Conservation (phyloP, 2,797 vertebrate genomes). For the Psittacula echo region DNA sequence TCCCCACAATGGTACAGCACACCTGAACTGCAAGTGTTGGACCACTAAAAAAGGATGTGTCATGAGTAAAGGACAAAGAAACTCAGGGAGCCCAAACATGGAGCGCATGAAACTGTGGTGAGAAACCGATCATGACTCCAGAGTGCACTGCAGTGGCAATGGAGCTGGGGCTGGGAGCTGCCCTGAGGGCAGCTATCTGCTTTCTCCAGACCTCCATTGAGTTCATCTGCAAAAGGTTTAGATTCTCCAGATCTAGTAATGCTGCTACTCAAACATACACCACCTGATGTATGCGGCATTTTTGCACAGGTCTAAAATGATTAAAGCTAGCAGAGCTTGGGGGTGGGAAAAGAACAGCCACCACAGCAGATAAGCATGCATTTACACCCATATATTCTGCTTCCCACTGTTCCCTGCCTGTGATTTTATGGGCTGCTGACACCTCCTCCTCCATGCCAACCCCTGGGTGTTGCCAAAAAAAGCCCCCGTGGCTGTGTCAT, state of each 20-base stretch:
- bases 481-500: not conserved
- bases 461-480: not conserved
- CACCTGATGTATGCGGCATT: not conserved
- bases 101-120: not conserved
- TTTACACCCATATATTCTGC: not conserved
- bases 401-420: not conserved
- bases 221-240: not conserved
- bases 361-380: not conserved
- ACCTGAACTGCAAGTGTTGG: not conserved
- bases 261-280: not conserved
- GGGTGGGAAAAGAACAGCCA: not conserved
- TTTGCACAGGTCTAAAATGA: not conserved
- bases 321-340: not conserved
- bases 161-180: not conserved
- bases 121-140: not conserved
- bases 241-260: not conserved
- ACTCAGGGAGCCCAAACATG: not conserved
- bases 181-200: not conserved
- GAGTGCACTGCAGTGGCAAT: not conserved
- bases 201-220: not conserved
- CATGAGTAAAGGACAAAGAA: not conserved
- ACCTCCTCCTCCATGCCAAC: not conserved
- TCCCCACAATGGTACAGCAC: not conserved
- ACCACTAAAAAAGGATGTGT: not conserved
- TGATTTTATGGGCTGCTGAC: not conserved